Evolutionary conservation across 2,797 vertebrate genomes (phyloP).

Genomic region (Fratercula arctica): DNA sequence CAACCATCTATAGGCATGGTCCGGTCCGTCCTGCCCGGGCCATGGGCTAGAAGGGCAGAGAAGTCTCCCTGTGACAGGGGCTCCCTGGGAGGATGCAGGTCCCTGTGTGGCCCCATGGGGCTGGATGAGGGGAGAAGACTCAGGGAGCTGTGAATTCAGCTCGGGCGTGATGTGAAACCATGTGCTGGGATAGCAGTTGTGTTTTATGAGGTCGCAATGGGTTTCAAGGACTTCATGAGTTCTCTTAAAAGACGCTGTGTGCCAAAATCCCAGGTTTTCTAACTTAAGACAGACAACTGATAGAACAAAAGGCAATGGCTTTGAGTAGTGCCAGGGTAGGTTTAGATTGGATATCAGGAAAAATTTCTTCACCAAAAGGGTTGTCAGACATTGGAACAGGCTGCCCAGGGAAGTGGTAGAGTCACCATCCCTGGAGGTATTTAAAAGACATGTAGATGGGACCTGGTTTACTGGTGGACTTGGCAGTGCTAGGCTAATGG

Average conservation of each 20-base stretch:
- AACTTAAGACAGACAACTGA: neutral
- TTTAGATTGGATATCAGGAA: neutral
- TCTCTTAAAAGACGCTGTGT: neutral
- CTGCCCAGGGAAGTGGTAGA: neutral
- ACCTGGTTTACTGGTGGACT: neutral
- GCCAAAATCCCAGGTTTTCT: neutral
- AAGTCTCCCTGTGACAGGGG: neutral
- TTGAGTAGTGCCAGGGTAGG: neutral
- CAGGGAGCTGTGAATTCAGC: neutral
- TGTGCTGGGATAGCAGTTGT: fast-evolving
- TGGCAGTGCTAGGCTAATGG: neutral
- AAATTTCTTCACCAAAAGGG: neutral
- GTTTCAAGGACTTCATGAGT: neutral
- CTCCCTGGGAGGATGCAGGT: neutral
- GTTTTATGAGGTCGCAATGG: neutral
- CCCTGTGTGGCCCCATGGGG: neutral
- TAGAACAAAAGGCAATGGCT: neutral
- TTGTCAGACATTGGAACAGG: neutral
- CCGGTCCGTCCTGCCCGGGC: neutral
- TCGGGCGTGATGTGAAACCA: fast-evolving
- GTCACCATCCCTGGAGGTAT: neutral
- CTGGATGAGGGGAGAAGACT: fast-evolving
- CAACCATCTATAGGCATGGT: too few relatives aligned
- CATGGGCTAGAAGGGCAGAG: neutral
- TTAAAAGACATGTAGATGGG: neutral